Evolutionary conservation across 2,888 invertebrate species (phyloP), one percentile per base, ranked within the genome.

Genomic region (Lysandra coridon): DNA sequence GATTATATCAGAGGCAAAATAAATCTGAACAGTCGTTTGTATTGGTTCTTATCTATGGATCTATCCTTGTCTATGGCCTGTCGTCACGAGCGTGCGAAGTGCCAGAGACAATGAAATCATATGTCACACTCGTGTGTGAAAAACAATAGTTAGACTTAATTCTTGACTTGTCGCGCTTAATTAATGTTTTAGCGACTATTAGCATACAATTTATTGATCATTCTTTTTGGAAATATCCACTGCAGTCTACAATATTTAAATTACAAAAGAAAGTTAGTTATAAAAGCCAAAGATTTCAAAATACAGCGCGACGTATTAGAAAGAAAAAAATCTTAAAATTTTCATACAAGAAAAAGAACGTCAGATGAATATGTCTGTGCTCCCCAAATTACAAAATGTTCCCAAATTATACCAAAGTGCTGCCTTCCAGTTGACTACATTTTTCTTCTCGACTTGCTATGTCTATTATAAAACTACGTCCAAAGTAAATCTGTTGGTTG

Each of bases 1-100:
- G 23, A n/a, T 62, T 23, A 23, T 62, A n/a, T 62, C 62, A 23
- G 62, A 62, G 62, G 62, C 23, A 62, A 62, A 62, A 62, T 62
- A 62, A 62, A 6, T 62, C 62, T 62, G 4, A 62, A 33, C 4
- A 33, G 69, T 30, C 10, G 2, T 10, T 44, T 69, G 4, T 33
- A 69, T 37, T 6, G 5, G 33, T 69, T 69, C 64, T 69, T 69
- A 37, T 69, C 33, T 69, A 37, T 69, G 69, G 69, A 69, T 69
- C 12, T 33, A 14, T 69, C 33, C 5, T 69, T 37, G 69, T 69
- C 69, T 69, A 37, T 69, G 17, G 69, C 14, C 69, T 69, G 69
- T 69, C 69, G 69, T 69, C 69, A 69, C 69, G 33, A 69, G 12
- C 69, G 69, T 69, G 69, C 33, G 69, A 69, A 69, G 33, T 69